Conservation (phyloP, 2,113 vertebrate genomes). For the Psittacula cyanocephala region DNA sequence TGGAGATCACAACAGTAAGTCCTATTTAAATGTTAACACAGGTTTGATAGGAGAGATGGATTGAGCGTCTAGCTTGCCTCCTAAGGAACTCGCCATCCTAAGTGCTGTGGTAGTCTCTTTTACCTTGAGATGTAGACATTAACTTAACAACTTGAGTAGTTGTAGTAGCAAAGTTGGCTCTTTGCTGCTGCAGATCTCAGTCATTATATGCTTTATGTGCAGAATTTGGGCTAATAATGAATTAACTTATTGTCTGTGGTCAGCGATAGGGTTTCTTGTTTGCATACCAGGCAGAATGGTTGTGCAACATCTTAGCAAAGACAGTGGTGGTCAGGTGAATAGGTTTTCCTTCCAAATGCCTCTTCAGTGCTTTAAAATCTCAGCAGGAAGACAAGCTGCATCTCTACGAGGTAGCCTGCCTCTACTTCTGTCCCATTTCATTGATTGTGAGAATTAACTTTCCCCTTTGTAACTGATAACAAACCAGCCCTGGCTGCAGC, state of each 20-base stretch:
- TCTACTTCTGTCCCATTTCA: background rate
- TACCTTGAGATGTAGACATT: background rate
- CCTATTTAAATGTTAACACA: background rate
- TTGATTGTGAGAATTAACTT: background rate
- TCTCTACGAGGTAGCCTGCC: background rate
- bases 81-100: background rate
- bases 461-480: background rate
- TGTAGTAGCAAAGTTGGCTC: background rate
- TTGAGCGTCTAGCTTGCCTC: background rate
- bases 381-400: background rate
- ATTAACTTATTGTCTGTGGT: background rate
- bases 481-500: background rate
- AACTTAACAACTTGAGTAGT: background rate
- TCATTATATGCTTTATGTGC: background rate
- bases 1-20: background rate
- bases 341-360: background rate
- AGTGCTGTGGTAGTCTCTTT: background rate
- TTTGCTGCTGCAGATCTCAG: background rate
- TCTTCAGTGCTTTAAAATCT: background rate
- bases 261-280: background rate
- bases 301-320: background rate
- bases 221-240: background rate
- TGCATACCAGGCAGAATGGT: background rate
- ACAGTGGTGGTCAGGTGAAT: background rate
- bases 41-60: background rate